A percentile compares a stretch with the other conserved stretches of the same genome.
phyloP scores from a whole-genome alignment of 2,888 invertebrate species.

The Autographa pulchrina region DNA sequence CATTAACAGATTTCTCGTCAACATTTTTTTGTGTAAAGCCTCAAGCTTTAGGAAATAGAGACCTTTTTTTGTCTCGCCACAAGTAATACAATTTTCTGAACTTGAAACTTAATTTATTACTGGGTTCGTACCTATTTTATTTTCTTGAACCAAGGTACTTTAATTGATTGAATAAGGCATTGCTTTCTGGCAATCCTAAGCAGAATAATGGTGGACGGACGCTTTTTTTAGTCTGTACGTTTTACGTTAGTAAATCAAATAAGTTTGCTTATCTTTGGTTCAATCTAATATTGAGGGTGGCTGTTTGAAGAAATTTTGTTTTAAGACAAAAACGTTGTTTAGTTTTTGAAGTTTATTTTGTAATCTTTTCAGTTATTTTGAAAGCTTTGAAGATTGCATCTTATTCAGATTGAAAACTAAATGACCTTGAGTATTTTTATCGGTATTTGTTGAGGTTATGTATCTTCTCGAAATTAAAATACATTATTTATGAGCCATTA shows the following conservation, averaged over 20 bases:
- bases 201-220: slow-evolving; percentile 41
- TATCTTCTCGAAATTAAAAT: too few relatives aligned
- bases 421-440: too few relatives aligned
- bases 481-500: too few relatives aligned
- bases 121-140: slow-evolving; percentile 45
- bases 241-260: slow-evolving; percentile 44
- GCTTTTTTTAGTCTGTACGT: slow-evolving; percentile 25
- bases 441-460: too few relatives aligned
- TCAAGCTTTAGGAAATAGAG: slow-evolving; percentile 33
- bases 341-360: slow-evolving; percentile 35
- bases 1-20: not conserved
- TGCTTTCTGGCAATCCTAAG: slow-evolving; percentile 43
- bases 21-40: slow-evolving; percentile 15
- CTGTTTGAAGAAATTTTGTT: not conserved
- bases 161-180: slow-evolving; percentile 60
- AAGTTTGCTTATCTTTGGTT: slow-evolving; percentile 34
- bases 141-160: slow-evolving; percentile 48
- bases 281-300: slow-evolving; percentile 35
- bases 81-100: slow-evolving; percentile 48
- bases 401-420: too few relatives aligned
- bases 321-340: not conserved
- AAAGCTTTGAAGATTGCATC: not conserved
- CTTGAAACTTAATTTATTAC: slow-evolving; percentile 52
- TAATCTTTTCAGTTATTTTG: not conserved
- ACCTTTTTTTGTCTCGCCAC: slow-evolving; percentile 37